These are phyloP conservation scores for Cephonodes hylas DNA, from an alignment of 2,888 invertebrate genomes.

Conservation along the genomic window DNA sequence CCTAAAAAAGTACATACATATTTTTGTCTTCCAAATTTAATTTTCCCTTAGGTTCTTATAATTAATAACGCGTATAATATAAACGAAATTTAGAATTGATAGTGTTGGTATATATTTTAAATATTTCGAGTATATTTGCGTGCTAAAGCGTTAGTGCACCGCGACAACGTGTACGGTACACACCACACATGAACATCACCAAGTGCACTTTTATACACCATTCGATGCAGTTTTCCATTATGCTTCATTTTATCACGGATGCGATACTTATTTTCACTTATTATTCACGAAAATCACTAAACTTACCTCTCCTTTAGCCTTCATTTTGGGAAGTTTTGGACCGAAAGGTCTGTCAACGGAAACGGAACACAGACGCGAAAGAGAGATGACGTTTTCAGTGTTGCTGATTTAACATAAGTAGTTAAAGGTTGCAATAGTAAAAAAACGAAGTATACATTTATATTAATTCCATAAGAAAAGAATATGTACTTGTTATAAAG, in stretches of 20 bases:
- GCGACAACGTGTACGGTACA: conserved; percentile 66
- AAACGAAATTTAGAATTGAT: background rate
- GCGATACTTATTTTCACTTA: conserved; percentile 21
- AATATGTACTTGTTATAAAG: too few species aligned
- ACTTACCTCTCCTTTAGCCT: conserved; percentile 92
- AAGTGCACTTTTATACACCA: conserved; percentile 16
- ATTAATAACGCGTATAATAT: conserved; percentile 4
- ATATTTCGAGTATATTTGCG: conserved; percentile 12
- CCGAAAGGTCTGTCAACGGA: conserved; percentile 78
- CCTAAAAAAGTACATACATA: conserved; percentile 46
- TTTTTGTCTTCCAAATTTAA: background rate
- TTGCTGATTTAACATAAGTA: background rate
- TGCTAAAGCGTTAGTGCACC: conserved; percentile 25
- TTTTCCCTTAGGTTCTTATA: background rate
- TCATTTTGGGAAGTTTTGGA: conserved; percentile 84
- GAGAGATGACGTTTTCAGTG: conserved; percentile 41
- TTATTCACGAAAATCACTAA: conserved; percentile 31
- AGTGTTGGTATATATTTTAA: background rate
- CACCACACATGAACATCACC: conserved; percentile 18
- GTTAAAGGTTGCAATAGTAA: background rate
- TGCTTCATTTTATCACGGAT: background rate
- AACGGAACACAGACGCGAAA: conserved; percentile 61
- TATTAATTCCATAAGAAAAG: too few species aligned
- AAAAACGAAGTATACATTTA: background rate
- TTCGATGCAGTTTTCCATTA: conserved; percentile 8